Base-by-base conservation (phyloP, 2,113 vertebrate species). In the Natator depressus region DNA sequence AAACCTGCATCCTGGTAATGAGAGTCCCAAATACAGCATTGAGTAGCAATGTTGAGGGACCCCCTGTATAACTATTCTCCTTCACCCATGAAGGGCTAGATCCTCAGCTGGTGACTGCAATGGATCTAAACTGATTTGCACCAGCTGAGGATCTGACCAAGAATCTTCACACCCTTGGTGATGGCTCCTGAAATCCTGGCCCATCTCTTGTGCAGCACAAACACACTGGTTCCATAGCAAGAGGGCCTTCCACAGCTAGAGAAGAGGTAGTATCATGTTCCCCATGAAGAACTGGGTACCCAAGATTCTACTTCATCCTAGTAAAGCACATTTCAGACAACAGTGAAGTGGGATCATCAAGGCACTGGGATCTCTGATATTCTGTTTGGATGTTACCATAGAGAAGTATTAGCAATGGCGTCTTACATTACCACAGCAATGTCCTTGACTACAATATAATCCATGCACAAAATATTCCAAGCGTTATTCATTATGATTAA, bases 121-220 rank as follows among this genome's bases (percentile, higher is more conserved):
- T 46, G n/a, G 10, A 85, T 75, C 1, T 16, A 24, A 22, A 54
- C 2, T 0, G 0, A 57, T 47, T 16, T 81, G 29, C 6, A 20
- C 19, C 11, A 10, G 10, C 4, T 5, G 13, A 87, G 10, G 22
- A 51, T 51, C 29, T 87, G 20, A 62, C 25, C 16, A 29, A 11
- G 20, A 9, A 25, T 14, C 24, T 91, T 19, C 47, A 6, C 0
- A 2, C 76, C 29, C 1, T 13, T 2, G n/a, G 22, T n/a, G 9
- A 0, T 57, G 50, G 5, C 10, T 80, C 8, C 13, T 55, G 42
- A 38, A 10, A 2, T 8, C 9, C 25, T 31, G 3, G 47, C 5
- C 46, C 6, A n/a, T 12, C 5, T 3, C 7, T 27, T 46, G 6
- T 29, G 38, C n/a, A 38, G n/a, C 22, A 47, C 25, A 78, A 47